phyloP scores from a whole-genome alignment of 2,888 invertebrate genomes.

The Lagria hirta region DNA sequence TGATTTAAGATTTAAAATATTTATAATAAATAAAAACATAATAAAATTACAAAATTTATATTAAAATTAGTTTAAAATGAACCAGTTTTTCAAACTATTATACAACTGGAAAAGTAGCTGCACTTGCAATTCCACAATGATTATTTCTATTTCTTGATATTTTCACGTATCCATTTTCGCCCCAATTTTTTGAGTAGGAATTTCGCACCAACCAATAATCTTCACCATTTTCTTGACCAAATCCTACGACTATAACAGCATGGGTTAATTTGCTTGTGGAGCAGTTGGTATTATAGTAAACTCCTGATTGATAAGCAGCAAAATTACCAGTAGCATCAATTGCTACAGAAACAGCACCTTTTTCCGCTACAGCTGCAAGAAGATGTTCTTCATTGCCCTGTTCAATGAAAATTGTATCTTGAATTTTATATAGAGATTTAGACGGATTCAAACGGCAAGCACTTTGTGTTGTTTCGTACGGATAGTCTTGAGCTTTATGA shows the following conservation, averaged over 20 bases:
- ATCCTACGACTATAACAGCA: conserved; percentile 76
- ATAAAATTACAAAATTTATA: too few relatives aligned
- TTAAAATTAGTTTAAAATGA: too few relatives aligned
- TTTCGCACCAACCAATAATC: conserved; percentile 72
- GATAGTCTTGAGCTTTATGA: conserved; percentile 51
- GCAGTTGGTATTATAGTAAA: conserved; percentile 74
- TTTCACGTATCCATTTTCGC: conserved; percentile 42
- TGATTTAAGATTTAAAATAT: too few relatives aligned
- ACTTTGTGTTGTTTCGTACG: conserved; percentile 49
- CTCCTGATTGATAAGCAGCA: conserved; percentile 76
- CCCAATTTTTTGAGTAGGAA: conserved; percentile 58
- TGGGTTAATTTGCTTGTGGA: conserved; percentile 68
- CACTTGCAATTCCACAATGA: conserved; percentile 79
- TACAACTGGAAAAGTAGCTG: conserved; percentile 70
- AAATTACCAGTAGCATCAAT: conserved; percentile 75
- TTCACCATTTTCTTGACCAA: conserved; percentile 60
- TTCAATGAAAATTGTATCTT: conserved; percentile 69
- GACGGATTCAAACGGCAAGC: conserved; percentile 19
- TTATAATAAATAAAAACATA: too few relatives aligned
- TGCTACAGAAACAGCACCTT: conserved; percentile 82
- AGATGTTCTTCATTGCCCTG: conserved; percentile 71
- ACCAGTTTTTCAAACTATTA: too few relatives aligned
- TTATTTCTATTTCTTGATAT: conserved; percentile 56
- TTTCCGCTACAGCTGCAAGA: conserved; percentile 75
- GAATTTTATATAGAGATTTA: conserved; percentile 35